Base-by-base conservation (phyloP, 2,888 invertebrate genomes). In the Trilocha varians region DNA sequence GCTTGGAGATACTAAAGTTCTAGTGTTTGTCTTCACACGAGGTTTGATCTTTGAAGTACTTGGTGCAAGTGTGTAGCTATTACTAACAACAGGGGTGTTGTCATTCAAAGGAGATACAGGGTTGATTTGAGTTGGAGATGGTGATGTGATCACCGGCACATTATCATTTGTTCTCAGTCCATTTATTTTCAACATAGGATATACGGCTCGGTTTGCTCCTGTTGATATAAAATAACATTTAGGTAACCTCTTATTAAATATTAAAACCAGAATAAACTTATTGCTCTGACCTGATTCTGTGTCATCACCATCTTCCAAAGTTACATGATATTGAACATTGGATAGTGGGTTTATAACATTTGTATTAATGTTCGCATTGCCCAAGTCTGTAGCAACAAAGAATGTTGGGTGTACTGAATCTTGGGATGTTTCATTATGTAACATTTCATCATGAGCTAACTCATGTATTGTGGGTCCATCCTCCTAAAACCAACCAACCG, bases 391-490 rank as follows among this genome's bases (percentile, higher is more conserved):
- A n/a, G 70, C 62, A 8, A 73, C 59, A 68, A 68, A 83, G 32
- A 64, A 62, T 17, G 56, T 43, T 15, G 66, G 66, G 38, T 70
- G 53, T 41, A 80, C 40, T 9, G 71, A 47, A 46, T 82, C 84
- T 51, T 70, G 76, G 34, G 75, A 66, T 3, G 57, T 49, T 13
- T 84, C 78, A 62, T 55, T 72, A 25, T 74, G 77, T 43, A 77
- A 45, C 13, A 73, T 65, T 49, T 82, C 86, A 58, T 85, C 85
- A 58, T 87, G 85, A 18, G 72, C 78, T 44, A 87, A 57, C 55
- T 87, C 87, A 66, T 86, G 85, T 41, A 87, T 87, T 32, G 83
- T 86, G 13, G 87, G 86, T 4, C 87, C 87, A 61, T 83, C 86
- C 62, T 85, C 85, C 84, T 87, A 52, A 14, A 67, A 65, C 42